These are phyloP conservation scores for Aphelenchoides fujianensis DNA, from an alignment of 1,140 invertebrate species.

Conservation along the genomic window DNA sequence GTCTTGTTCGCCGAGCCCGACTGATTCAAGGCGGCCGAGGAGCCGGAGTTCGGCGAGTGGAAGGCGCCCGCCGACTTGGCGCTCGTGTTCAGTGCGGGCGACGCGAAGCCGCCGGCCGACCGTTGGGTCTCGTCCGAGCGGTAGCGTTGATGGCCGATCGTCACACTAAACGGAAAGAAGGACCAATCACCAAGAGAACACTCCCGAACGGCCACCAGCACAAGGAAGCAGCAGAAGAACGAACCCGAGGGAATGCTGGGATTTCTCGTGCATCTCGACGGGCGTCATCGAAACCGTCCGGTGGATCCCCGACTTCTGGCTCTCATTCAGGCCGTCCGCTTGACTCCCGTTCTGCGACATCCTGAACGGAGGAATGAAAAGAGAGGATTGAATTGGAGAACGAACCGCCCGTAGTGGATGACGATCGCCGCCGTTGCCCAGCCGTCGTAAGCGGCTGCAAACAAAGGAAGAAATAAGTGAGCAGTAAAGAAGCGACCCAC, in stretches of 20 bases:
- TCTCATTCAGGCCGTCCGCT: slow-evolving; percentile 7
- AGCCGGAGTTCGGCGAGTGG: background rate
- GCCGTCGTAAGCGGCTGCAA: slow-evolving; percentile 58
- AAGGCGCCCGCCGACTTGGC: background rate
- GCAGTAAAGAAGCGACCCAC: too few species aligned
- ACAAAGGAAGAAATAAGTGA: too few species aligned
- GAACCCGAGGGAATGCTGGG: slow-evolving; percentile 32
- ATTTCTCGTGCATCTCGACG: slow-evolving; percentile 34
- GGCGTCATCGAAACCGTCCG: slow-evolving; percentile 32
- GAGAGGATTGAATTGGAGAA: too few species aligned
- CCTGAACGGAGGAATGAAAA: too few species aligned
- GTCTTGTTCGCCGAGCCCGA: slow-evolving; percentile 15
- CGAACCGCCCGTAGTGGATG: slow-evolving; percentile 34
- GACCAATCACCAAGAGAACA: slow-evolving; percentile 9
- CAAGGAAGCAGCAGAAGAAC: slow-evolving; percentile 4
- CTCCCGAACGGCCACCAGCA: too few species aligned
- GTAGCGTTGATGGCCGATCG: slow-evolving; percentile 55
- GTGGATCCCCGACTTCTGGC: slow-evolving; percentile 27
- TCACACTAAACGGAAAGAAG: slow-evolving; percentile 19
- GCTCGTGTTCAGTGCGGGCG: too few species aligned
- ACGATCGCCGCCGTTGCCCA: slow-evolving; percentile 56
- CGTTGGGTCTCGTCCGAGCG: slow-evolving; percentile 50
- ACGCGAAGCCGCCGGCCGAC: slow-evolving; percentile 5
- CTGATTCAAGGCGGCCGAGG: background rate
- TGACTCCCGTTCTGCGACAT: too few species aligned